Evolutionary conservation across 2,113 vertebrate species (phyloP).

Genomic region (Onychostruthus taczanowskii): DNA sequence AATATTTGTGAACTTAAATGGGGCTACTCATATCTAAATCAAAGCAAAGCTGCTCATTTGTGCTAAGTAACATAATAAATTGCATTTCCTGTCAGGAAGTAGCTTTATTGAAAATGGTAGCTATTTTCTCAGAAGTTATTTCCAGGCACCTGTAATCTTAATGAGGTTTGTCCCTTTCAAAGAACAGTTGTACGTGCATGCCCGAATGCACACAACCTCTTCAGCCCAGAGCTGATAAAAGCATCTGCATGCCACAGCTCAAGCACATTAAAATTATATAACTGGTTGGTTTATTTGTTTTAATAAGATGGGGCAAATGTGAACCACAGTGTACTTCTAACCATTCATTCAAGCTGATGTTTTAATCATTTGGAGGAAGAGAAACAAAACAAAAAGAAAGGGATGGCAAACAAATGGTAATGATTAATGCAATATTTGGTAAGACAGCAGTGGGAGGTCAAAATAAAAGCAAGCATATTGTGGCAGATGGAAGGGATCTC

Average conservation of each 20-base stretch:
- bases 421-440: constrained; percentile 75
- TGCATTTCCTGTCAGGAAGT: constrained; percentile 70
- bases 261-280: constrained; percentile 54
- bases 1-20: neutral
- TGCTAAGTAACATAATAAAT: constrained; percentile 61
- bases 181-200: constrained; percentile 71
- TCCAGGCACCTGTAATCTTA: constrained; percentile 77
- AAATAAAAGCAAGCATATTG: constrained; percentile 78
- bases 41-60: constrained; percentile 15
- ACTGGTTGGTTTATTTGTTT: constrained; percentile 73
- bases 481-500: constrained; percentile 76
- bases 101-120: constrained; percentile 75
- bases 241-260: constrained; percentile 70
- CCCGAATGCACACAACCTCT: constrained; percentile 68
- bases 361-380: constrained; percentile 83
- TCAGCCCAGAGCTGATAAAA: constrained; percentile 76
- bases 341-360: constrained; percentile 70
- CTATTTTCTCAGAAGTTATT: constrained; percentile 71
- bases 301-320: constrained; percentile 65
- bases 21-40: neutral
- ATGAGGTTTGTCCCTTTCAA: constrained; percentile 79
- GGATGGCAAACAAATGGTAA: constrained; percentile 69
- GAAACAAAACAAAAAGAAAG: constrained; percentile 72
- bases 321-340: constrained; percentile 74
- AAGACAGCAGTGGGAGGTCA: constrained; percentile 75